Evolutionary conservation across 2,113 vertebrate genomes (phyloP).

Genomic region (Gymnocephalus cernua): DNA sequence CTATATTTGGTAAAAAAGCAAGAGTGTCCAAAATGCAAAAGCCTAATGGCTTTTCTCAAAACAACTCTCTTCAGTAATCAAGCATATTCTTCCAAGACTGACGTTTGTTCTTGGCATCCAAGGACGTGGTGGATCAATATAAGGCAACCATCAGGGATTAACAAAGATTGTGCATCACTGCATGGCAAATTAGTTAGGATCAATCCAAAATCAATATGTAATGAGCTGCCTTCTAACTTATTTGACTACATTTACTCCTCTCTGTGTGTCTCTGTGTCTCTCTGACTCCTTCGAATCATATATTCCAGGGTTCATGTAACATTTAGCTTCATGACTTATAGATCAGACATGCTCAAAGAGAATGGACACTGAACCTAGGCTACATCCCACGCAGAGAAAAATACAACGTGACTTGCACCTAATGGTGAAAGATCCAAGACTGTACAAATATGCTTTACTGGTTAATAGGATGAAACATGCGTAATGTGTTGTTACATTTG

Average conservation of each 20-base stretch:
- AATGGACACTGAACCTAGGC: slow-evolving; percentile 2
- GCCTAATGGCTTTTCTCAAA: not conserved
- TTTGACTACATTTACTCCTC: slow-evolving; percentile 35
- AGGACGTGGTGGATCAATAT: slow-evolving; percentile 43
- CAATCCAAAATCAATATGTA: slow-evolving; percentile 55
- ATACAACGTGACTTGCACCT: slow-evolving; percentile 5
- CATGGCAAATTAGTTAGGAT: slow-evolving; percentile 51
- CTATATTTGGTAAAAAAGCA: not conserved
- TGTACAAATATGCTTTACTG: not conserved
- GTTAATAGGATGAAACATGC: not conserved
- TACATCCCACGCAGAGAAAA: not conserved
- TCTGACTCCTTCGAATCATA: slow-evolving; percentile 22
- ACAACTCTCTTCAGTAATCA: slow-evolving; percentile 22
- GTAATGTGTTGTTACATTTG: not conserved
- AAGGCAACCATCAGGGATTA: slow-evolving; percentile 39
- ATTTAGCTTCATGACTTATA: slow-evolving; percentile 63
- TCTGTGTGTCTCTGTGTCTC: slow-evolving; percentile 32
- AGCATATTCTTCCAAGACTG: slow-evolving; percentile 6
- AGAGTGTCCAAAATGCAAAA: not conserved
- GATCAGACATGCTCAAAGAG: slow-evolving; percentile 42
- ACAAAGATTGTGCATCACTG: slow-evolving; percentile 32
- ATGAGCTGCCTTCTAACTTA: slow-evolving; percentile 59
- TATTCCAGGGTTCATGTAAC: slow-evolving; percentile 53
- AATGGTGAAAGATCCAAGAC: not conserved
- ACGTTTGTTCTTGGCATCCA: slow-evolving; percentile 39